Evolutionary conservation across 2,888 invertebrate genomes (phyloP).

Genomic region (Eutolmus rufibarbis): DNA sequence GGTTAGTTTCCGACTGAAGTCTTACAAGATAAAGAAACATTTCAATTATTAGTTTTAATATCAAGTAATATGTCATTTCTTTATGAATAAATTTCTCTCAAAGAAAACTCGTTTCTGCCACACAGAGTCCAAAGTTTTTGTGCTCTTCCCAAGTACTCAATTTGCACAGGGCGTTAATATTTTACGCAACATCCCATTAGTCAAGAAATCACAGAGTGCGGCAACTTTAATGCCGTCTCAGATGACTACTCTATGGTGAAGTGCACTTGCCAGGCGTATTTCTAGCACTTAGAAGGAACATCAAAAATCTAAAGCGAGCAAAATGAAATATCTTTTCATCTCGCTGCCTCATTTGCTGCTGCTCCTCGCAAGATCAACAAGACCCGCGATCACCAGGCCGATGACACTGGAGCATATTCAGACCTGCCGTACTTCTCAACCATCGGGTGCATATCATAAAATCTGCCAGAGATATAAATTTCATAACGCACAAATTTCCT

Average conservation of each 20-base stretch:
- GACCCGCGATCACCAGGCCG: background rate
- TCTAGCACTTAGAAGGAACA: background rate
- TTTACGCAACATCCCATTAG: constrained; percentile 6
- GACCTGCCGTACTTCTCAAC: background rate
- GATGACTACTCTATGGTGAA: background rate
- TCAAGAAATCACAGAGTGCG: constrained; percentile 16
- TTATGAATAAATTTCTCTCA: too few species aligned
- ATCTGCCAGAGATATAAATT: constrained; percentile 14
- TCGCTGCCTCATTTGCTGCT: background rate
- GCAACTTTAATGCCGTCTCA: constrained; percentile 22
- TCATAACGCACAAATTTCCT: background rate
- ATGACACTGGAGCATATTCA: constrained; percentile 6
- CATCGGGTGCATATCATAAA: constrained; percentile 4
- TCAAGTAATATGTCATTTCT: too few species aligned
- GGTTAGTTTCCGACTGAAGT: too few species aligned
- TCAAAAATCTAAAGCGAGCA: background rate
- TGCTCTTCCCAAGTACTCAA: background rate
- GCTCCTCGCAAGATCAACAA: constrained; percentile 16
- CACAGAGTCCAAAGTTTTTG: background rate
- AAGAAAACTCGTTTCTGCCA: background rate
- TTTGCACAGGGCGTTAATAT: background rate
- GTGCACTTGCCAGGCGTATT: background rate
- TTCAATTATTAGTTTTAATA: too few species aligned
- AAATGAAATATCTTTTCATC: background rate
- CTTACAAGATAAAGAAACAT: too few species aligned